phyloP scores from a whole-genome alignment of 2,888 invertebrate genomes.

The Stegana nigrithorax region DNA sequence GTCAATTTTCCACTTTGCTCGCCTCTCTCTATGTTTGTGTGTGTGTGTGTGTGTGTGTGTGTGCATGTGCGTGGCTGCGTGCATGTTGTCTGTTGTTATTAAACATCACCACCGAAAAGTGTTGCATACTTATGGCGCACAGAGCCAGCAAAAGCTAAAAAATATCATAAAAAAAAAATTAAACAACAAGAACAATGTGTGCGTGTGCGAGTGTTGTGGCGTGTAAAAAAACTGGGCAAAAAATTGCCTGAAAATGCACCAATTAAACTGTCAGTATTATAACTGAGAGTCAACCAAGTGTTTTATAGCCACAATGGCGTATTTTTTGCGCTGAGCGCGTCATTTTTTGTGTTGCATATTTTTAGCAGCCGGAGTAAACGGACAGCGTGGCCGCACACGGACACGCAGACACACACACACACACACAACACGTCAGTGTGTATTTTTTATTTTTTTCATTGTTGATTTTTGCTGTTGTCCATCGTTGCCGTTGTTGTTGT shows the following conservation, averaged over 20 bases:
- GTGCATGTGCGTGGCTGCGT: background rate
- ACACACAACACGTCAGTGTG: too few relatives aligned
- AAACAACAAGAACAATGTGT: background rate
- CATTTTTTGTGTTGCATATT: conserved; percentile 31
- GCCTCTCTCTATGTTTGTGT: background rate
- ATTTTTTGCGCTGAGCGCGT: conserved; percentile 21
- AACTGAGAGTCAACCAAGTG: conserved; percentile 57
- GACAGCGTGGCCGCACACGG: conserved; percentile 25
- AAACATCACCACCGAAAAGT: conserved; percentile 32
- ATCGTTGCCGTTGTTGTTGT: background rate
- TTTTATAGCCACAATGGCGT: conserved; percentile 50
- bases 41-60: background rate
- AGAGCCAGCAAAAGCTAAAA: background rate
- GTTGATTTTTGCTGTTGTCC: conserved; percentile 15
- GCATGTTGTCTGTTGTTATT: conserved; percentile 15
- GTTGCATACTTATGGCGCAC: conserved; percentile 38
- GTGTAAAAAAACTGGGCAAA: background rate
- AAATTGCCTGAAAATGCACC: conserved; percentile 56
- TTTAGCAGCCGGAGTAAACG: conserved; percentile 32
- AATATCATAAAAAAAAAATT: background rate
- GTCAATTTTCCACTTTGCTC: conserved; percentile 59
- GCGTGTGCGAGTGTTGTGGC: background rate
- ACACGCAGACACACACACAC: conserved; percentile 25
- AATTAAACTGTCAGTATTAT: conserved; percentile 65
- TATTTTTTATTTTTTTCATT: conserved; percentile 7